Conservation (phyloP, 2,113 vertebrate genomes). For the Charina bottae region DNA sequence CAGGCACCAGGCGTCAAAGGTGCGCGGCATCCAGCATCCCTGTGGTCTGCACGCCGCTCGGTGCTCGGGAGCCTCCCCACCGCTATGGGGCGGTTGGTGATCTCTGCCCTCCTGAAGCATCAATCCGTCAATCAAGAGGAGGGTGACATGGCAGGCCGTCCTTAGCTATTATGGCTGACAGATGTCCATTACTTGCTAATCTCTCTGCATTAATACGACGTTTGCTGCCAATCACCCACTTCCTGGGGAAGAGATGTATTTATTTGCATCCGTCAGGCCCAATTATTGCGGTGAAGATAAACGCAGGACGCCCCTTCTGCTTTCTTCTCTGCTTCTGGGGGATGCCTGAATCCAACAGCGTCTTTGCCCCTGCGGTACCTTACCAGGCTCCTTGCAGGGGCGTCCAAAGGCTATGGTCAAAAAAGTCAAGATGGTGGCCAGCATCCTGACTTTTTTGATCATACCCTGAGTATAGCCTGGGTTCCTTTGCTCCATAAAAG, state of each 20-base stretch:
- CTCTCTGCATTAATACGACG: constrained; percentile 23
- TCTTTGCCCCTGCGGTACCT: background rate
- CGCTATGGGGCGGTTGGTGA: background rate
- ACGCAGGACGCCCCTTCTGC: background rate
- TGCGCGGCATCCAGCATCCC: background rate
- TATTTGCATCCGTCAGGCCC: constrained; percentile 28
- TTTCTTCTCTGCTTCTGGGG: no score
- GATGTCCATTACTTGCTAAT: constrained; percentile 35
- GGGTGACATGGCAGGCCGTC: background rate
- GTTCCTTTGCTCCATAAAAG: no score
- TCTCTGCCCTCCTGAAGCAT: background rate
- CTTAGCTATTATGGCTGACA: constrained; percentile 30
- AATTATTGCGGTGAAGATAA: constrained; percentile 16
- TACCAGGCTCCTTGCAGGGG: background rate
- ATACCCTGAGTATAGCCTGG: no score
- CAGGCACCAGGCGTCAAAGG: background rate
- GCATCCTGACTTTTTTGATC: no score
- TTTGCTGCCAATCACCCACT: constrained; percentile 25
- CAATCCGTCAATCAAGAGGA: background rate
- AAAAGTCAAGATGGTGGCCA: no score
- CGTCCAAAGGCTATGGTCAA: no score
- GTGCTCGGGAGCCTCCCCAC: background rate
- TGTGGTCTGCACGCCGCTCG: no score
- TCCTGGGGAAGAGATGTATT: background rate
- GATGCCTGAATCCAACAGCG: background rate